These are phyloP conservation scores for Netelia fuscicornis DNA, from an alignment of 2,888 invertebrate species.

Conservation along the genomic window DNA sequence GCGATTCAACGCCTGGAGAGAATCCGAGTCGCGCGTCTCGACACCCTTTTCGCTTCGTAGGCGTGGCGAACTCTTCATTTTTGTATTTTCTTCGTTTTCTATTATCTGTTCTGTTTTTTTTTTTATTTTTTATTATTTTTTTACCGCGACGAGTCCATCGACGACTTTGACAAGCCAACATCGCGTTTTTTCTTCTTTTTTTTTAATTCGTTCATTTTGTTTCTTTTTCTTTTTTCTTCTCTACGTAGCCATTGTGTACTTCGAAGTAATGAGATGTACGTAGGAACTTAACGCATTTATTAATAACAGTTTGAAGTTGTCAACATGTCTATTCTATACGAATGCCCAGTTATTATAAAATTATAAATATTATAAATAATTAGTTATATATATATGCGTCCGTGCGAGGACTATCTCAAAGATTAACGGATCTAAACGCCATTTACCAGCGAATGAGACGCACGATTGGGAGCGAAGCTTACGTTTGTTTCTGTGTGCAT, in stretches of 20 bases:
- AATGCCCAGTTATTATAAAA: slow-evolving; percentile 82
- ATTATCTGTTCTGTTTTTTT: not conserved
- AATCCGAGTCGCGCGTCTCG: slow-evolving; percentile 19
- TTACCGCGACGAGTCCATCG: not conserved
- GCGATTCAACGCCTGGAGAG: not conserved
- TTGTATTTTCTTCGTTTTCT: not conserved
- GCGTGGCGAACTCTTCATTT: slow-evolving; percentile 20
- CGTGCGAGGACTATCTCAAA: slow-evolving; percentile 40
- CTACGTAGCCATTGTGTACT: slow-evolving; percentile 48
- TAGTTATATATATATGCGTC: slow-evolving; percentile 69
- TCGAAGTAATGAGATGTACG: slow-evolving; percentile 73
- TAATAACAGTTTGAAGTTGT: slow-evolving; percentile 79
- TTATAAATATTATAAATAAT: slow-evolving; percentile 83
- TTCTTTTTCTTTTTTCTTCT: slow-evolving; percentile 26
- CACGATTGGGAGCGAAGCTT: not conserved
- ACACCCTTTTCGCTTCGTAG: slow-evolving; percentile 9
- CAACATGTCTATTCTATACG: slow-evolving; percentile 78
- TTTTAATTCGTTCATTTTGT: slow-evolving; percentile 7
- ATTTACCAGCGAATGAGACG: not conserved
- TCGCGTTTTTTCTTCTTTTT: not conserved
- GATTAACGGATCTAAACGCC: slow-evolving; percentile 28
- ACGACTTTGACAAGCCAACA: not conserved
- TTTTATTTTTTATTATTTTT: not conserved
- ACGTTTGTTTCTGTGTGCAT: not conserved
- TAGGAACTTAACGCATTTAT: slow-evolving; percentile 82